Percentiles rank a stretch among this genome's conserved stretches.
These are phyloP conservation scores for Phrynocephalus guinanensis DNA, from an alignment of 2,797 vertebrate species.

Conservation along the genomic window DNA sequence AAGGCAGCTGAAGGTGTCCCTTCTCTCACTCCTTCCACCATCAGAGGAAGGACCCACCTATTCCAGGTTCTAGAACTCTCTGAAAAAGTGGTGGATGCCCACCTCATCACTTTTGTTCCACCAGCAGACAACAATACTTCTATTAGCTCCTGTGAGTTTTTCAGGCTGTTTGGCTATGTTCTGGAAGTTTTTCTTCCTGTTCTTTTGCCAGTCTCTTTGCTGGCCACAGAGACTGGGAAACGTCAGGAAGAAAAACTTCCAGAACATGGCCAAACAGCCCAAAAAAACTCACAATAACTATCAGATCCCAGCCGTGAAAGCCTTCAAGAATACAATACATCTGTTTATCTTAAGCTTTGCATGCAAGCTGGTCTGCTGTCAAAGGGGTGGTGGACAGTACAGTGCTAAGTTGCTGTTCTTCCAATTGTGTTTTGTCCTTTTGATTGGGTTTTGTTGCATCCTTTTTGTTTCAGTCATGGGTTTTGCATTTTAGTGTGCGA, in stretches of 20 bases:
- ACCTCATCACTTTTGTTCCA: not conserved
- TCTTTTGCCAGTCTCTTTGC: too few species aligned
- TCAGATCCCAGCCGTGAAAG: too few species aligned
- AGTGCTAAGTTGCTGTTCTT: not conserved
- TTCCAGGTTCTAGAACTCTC: not conserved
- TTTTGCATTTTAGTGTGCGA: not conserved
- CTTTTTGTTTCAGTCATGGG: not conserved
- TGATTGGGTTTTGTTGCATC: not conserved
- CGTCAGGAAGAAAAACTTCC: too few species aligned
- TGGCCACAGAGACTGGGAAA: too few species aligned
- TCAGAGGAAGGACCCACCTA: not conserved
- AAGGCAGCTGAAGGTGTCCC: not conserved
- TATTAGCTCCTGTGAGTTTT: too few species aligned
- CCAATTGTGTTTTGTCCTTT: not conserved
- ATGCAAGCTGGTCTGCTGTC: not conserved
- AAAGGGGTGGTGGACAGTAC: not conserved
- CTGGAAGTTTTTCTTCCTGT: too few species aligned
- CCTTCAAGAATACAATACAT: not conserved
- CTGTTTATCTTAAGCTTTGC: not conserved
- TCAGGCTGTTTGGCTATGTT: too few species aligned
- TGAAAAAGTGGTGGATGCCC: not conserved
- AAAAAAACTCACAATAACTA: too few species aligned
- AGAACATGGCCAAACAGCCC: too few species aligned
- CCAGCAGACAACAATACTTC: not conserved
- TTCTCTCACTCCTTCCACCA: not conserved